Percentiles rank a stretch among this genome's conserved stretches.
Conservation (phyloP, 2,797 vertebrate genomes). For the Echiichthys vipera region DNA sequence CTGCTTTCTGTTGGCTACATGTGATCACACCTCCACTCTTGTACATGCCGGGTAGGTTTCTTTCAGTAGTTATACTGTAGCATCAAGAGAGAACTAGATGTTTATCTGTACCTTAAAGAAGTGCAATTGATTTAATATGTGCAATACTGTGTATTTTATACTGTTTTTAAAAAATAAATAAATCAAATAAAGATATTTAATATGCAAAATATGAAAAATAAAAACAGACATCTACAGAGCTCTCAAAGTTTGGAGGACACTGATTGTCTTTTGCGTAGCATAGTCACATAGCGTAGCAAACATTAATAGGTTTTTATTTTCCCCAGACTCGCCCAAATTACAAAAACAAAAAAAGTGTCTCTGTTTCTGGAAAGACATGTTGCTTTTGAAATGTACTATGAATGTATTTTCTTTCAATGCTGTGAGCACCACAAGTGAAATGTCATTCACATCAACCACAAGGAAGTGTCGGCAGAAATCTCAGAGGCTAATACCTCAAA, state of each 20-base stretch:
- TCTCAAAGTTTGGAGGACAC: conserved; percentile 33
- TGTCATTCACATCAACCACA: not conserved
- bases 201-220: conserved; percentile 79
- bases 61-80: conserved; percentile 82
- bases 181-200: conserved; percentile 81
- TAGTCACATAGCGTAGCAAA: not conserved
- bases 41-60: conserved; percentile 69
- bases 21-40: conserved; percentile 63
- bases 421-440: not conserved
- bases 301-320: not conserved
- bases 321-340: not conserved
- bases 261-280: conserved; percentile 45
- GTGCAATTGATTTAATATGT: conserved; percentile 89
- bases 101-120: conserved; percentile 87
- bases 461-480: not conserved
- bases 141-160: conserved; percentile 90
- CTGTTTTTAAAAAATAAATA: conserved; percentile 77
- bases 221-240: conserved; percentile 55
- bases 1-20: conserved; percentile 68
- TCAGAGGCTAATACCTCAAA: not conserved
- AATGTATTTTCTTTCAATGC: not conserved
- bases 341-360: not conserved
- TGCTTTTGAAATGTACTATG: not conserved
- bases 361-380: not conserved
- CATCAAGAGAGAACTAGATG: conserved; percentile 80